Evolutionary conservation across 1,140 invertebrate species (phyloP).

Genomic region (Carposina sasakii): DNA sequence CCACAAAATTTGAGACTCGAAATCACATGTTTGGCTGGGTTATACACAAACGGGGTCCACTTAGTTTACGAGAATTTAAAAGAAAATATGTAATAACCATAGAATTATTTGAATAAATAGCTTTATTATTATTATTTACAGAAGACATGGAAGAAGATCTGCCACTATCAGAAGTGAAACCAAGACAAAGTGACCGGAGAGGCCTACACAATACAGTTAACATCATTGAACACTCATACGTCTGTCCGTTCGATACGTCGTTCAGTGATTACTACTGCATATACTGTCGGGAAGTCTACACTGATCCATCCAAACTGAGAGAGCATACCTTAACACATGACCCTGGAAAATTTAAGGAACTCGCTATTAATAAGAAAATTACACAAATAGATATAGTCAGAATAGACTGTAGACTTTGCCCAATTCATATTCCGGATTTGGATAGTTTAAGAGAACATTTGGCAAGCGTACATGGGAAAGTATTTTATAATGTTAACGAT

Average conservation of each 20-base stretch:
- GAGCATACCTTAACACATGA: slow-evolving; percentile 49
- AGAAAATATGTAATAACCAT: no score
- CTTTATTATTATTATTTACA: slow-evolving; percentile 16
- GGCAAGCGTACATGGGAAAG: slow-evolving; percentile 27
- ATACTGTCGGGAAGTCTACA: slow-evolving; percentile 50
- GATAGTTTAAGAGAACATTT: slow-evolving; percentile 43
- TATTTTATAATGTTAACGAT: slow-evolving; percentile 21
- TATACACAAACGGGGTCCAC: no score
- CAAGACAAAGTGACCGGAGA: slow-evolving; percentile 26
- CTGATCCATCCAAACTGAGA: slow-evolving; percentile 42
- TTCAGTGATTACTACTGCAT: slow-evolving; percentile 53
- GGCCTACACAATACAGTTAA: slow-evolving; percentile 29
- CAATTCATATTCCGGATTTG: slow-evolving; percentile 32
- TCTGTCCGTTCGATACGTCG: slow-evolving; percentile 52
- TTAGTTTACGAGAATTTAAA: no score
- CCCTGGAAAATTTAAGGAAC: slow-evolving; percentile 35
- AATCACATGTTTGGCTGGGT: no score
- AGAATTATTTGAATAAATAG: no score
- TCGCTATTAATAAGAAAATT: slow-evolving; percentile 34
- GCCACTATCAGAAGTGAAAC: slow-evolving; percentile 1
- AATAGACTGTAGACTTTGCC: slow-evolving; percentile 53
- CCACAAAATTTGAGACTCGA: no score
- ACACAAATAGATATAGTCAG: slow-evolving; percentile 42
- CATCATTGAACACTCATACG: slow-evolving; percentile 48
- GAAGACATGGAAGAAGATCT: slow-evolving; percentile 15